Base-by-base conservation (phyloP, 2,888 invertebrate genomes). In the Drosophila borealis region DNA sequence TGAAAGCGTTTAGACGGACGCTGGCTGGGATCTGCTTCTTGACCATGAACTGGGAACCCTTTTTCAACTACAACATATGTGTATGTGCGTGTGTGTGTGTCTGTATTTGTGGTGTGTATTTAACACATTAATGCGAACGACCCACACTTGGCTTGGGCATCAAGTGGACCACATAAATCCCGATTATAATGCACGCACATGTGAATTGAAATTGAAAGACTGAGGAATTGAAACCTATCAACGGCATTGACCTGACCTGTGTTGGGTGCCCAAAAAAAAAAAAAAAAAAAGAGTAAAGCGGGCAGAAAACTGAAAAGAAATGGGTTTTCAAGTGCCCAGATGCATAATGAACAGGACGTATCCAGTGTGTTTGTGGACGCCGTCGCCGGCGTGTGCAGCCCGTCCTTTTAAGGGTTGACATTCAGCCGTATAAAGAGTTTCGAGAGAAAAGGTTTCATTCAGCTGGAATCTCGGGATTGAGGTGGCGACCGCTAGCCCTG, bases 1-100 rank as follows among this genome's bases (percentile, higher is more conserved):
- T 87, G 87, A 85, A 84, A 86, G 81, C 86, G 74, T 80, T 83
- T 86, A 83, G 78, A 64, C 55, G 83, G 80, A 75, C 85, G 85
- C 67, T 56, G 45, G 64, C 53, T 46, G 54, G 62, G 51, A 62
- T 46, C 70, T 61, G 71, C 78, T 83, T 74, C 83, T 86, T 83
- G 83, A 78, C 83, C 80, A 80, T 60, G 60, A 56, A 55, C 64
- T 49, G 59, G 41, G 42, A 73, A 77, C 80, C 83, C 83, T 74
- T 86, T 74, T 64, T 21, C 14, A 45, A 45, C 44, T 14, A 36
- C 25, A 36, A 14, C 36, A 56, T 54, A 37, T 36, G 46, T 34
- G n/a, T 25, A 4, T 8, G 36, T 44, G 49, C 39, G 4, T 54
- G 37, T 50, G 37, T 34, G 34, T 36, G 19, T 42, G 17, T 25